These are phyloP conservation scores for Parapsyche elsis DNA, from an alignment of 1,140 invertebrate species.

Conservation along the genomic window DNA sequence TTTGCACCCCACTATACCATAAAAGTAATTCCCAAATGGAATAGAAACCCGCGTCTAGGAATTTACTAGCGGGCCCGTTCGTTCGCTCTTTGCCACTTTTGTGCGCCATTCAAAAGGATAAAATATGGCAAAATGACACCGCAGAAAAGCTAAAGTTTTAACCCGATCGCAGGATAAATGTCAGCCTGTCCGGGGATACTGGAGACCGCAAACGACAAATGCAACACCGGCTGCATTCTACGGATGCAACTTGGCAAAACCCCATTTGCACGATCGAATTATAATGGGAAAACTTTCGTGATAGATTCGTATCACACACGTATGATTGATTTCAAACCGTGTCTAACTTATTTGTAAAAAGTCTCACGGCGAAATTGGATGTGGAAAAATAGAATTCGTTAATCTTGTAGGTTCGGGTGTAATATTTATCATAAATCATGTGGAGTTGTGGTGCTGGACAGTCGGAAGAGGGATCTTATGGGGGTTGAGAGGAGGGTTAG, in stretches of 20 bases:
- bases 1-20: constrained; percentile 24
- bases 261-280: constrained; percentile 17
- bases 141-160: constrained; percentile 15
- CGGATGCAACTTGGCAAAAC: background rate
- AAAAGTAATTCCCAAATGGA: constrained; percentile 55
- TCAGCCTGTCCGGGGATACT: constrained; percentile 15
- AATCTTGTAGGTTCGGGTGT: constrained; percentile 52
- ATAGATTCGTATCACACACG: background rate
- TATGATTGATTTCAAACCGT: too few species aligned
- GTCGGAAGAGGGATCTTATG: constrained; percentile 23
- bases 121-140: constrained; percentile 35
- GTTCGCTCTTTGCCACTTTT: background rate
- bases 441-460: constrained; percentile 43
- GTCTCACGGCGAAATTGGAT: constrained; percentile 23
- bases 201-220: constrained; percentile 24
- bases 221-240: background rate
- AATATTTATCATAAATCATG: constrained; percentile 56
- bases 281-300: constrained; percentile 15
- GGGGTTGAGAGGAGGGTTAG: background rate
- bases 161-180: constrained; percentile 15
- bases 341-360: background rate
- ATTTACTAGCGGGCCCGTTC: constrained; percentile 22
- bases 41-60: constrained; percentile 26
- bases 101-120: constrained; percentile 19
- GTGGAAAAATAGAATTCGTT: constrained; percentile 49